Percentiles rank a stretch among this genome's conserved stretches.
phyloP scores from a whole-genome alignment of 2,888 invertebrate genomes.

The Seladonia tumulorum region DNA sequence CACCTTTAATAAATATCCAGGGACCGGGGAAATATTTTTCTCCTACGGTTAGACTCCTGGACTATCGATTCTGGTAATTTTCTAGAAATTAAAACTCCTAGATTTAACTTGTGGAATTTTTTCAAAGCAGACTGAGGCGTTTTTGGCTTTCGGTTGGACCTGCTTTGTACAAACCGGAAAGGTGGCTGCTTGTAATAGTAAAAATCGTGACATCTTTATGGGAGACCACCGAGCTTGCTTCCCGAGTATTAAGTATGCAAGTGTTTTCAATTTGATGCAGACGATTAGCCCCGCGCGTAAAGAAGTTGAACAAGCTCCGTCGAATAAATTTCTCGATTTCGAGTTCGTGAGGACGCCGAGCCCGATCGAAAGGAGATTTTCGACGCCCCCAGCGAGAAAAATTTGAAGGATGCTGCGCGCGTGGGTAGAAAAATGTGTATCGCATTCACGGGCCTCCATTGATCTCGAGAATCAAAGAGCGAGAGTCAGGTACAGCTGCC shows the following conservation, averaged over 20 bases:
- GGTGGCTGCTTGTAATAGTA: background rate
- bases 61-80: background rate
- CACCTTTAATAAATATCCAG: background rate
- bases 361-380: slow-evolving; percentile 20
- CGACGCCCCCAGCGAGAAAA: slow-evolving; percentile 45
- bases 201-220: background rate
- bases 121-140: too few relatives aligned
- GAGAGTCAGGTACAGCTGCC: slow-evolving; percentile 71
- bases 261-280: background rate
- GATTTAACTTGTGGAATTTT: too few relatives aligned
- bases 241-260: background rate
- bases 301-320: background rate
- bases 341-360: background rate
- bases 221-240: background rate
- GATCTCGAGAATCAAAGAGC: slow-evolving; percentile 62
- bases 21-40: background rate
- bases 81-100: background rate
- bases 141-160: too few relatives aligned
- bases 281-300: background rate
- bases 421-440: slow-evolving; percentile 70
- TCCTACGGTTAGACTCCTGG: background rate
- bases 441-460: slow-evolving; percentile 67
- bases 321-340: slow-evolving; percentile 7
- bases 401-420: slow-evolving; percentile 62
- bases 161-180: background rate